Conservation (phyloP, 92 coral and sea anemone genomes). For the Phenganax stokvisi region DNA sequence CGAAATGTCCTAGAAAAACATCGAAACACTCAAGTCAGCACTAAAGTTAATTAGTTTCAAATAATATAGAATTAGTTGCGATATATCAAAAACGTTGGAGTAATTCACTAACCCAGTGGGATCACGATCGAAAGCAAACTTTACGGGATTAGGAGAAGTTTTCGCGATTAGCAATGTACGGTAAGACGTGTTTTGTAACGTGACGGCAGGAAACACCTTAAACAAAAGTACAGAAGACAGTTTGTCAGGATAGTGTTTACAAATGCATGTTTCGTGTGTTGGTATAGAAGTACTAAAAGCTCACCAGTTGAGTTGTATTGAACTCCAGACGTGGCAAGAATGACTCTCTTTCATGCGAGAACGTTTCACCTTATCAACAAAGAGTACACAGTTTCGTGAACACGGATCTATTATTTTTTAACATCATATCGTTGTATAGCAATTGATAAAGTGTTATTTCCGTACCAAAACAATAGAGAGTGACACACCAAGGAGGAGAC, state of each 20-base stretch:
- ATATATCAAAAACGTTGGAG: no score
- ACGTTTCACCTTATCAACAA: constrained; percentile 71
- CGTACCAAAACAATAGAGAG: constrained; percentile 78
- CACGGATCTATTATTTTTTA: no score
- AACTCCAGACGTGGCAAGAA: constrained; percentile 82
- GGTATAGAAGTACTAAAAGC: not conserved
- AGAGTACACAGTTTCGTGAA: not conserved
- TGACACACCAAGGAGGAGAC: constrained; percentile 95
- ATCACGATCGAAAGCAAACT: constrained; percentile 76
- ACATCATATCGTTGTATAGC: not conserved
- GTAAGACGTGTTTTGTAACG: constrained; percentile 63
- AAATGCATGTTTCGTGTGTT: not conserved
- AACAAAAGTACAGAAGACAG: not conserved
- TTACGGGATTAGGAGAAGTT: constrained; percentile 71
- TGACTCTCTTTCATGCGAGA: constrained; percentile 79
- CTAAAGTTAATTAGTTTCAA: not conserved
- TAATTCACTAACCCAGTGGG: constrained; percentile 58
- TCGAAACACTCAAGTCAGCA: not conserved
- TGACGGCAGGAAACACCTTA: constrained; percentile 90
- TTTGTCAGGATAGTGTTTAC: not conserved
- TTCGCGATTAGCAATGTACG: constrained; percentile 70
- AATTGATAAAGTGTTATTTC: not conserved
- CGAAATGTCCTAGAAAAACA: constrained; percentile 57
- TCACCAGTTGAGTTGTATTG: constrained; percentile 73
- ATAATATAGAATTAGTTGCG: not conserved